Conservation (phyloP, 2,113 vertebrate genomes). For the Actenoides hombroni region DNA sequence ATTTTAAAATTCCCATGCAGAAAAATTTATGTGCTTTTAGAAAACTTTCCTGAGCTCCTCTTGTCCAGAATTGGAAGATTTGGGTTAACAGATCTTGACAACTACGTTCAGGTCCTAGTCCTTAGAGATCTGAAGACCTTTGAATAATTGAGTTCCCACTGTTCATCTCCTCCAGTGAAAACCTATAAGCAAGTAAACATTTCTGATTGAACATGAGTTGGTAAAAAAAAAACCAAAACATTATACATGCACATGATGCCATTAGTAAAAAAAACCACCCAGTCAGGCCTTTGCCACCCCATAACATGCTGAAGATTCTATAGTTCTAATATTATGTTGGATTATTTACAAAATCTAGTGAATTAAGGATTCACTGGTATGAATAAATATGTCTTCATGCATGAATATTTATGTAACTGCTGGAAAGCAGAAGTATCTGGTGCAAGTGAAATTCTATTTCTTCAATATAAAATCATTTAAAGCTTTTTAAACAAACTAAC, state of each 20-base stretch:
- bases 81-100: not conserved
- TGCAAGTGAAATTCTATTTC: not conserved
- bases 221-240: not conserved
- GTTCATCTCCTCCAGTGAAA: not conserved
- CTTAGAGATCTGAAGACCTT: not conserved
- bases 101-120: not conserved
- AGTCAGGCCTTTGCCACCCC: not conserved
- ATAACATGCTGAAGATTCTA: not conserved
- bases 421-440: not conserved
- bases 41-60: not conserved
- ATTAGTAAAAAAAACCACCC: not conserved
- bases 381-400: not conserved
- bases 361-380: not conserved
- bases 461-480: not conserved
- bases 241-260: not conserved
- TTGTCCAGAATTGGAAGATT: not conserved
- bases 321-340: not conserved
- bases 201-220: not conserved
- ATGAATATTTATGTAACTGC: not conserved
- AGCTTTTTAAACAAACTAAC: not conserved
- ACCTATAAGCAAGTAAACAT: not conserved
- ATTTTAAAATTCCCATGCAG: not conserved
- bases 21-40: not conserved
- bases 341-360: not conserved
- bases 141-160: not conserved